A percentile compares a stretch with the other conserved stretches of the same genome.
These are phyloP conservation scores for Pelobates fuscus DNA, from an alignment of 2,113 vertebrate species.

Conservation along the genomic window DNA sequence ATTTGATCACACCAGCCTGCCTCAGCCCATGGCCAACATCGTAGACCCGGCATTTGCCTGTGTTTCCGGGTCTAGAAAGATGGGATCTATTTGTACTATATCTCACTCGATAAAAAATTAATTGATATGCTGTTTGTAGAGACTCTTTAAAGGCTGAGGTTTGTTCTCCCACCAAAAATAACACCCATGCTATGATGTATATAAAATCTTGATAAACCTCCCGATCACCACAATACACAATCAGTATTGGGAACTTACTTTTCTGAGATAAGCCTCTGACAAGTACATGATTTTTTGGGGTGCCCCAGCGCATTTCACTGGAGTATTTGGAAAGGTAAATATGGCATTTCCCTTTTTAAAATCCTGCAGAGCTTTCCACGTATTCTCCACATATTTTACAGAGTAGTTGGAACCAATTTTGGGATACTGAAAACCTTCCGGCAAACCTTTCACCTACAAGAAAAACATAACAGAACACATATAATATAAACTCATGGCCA, in stretches of 20 bases:
- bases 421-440: constrained; percentile 85
- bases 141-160: too few relatives aligned
- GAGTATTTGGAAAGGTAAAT: constrained; percentile 91
- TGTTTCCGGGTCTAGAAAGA: too few relatives aligned
- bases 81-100: too few relatives aligned
- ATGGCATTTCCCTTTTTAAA: constrained; percentile 93
- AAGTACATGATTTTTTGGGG: constrained; percentile 99
- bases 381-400: constrained; percentile 86
- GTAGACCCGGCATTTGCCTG: too few relatives aligned
- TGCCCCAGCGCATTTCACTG: constrained; percentile 92
- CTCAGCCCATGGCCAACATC: too few relatives aligned
- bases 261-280: constrained; percentile 84
- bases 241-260: constrained; percentile 69
- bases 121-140: too few relatives aligned
- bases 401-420: constrained; percentile 97
- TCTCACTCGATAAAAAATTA: too few relatives aligned
- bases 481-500: neutral
- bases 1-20: too few relatives aligned
- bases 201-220: too few relatives aligned
- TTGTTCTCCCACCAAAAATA: too few relatives aligned
- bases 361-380: constrained; percentile 86
- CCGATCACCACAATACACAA: too few relatives aligned
- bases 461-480: neutral
- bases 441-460: constrained; percentile 90
- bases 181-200: too few relatives aligned